Evolutionary conservation across 2,113 vertebrate species (phyloP).

Genomic region (Lathamus discolor): DNA sequence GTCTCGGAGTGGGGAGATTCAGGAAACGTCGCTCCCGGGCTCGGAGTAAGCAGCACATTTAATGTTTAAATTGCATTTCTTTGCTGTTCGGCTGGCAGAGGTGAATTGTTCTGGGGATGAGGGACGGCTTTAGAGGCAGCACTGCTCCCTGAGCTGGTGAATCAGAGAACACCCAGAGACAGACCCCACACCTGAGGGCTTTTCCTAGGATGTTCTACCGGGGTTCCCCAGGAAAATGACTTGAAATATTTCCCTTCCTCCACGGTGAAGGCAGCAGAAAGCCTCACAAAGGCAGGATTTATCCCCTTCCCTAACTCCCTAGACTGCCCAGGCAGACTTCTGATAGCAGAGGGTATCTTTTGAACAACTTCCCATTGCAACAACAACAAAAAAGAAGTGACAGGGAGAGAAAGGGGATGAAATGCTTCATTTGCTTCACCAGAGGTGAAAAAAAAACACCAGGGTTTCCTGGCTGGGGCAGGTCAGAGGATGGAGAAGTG

Average conservation of each 20-base stretch:
- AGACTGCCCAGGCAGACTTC: background rate
- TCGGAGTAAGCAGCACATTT: background rate
- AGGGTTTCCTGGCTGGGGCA: background rate
- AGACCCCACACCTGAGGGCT: rapidly evolving
- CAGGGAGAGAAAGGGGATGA: background rate
- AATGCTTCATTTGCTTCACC: background rate
- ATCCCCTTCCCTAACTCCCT: background rate
- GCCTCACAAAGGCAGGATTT: background rate
- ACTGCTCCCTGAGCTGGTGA: background rate
- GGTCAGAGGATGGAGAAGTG: background rate
- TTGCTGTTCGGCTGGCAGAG: background rate
- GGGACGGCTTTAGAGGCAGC: background rate
- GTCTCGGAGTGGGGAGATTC: background rate
- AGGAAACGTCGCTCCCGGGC: rapidly evolving
- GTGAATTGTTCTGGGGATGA: background rate
- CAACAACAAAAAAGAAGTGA: background rate
- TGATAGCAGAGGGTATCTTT: background rate
- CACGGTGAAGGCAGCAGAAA: rapidly evolving
- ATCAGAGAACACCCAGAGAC: background rate
- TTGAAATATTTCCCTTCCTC: background rate
- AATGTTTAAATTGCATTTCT: background rate
- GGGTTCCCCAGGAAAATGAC: rapidly evolving
- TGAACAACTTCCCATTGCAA: background rate
- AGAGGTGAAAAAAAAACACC: background rate
- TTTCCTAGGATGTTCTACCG: background rate